phyloP scores from a whole-genome alignment of 2,113 vertebrate species.

The Toxotes chatareus region DNA sequence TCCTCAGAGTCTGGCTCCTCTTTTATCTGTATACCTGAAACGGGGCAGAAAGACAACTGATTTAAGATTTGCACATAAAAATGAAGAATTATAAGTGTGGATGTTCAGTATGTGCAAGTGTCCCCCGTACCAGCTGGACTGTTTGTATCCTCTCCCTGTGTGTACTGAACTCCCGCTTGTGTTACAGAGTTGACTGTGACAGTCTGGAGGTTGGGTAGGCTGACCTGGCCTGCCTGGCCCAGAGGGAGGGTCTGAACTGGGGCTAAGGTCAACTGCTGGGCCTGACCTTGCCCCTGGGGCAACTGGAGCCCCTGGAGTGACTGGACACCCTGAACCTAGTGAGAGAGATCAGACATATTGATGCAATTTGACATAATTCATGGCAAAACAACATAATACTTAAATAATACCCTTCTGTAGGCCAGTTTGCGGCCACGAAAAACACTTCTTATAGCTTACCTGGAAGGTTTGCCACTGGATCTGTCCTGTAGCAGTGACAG shows the following conservation, averaged over 20 bases:
- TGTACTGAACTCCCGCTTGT: slow-evolving; percentile 92
- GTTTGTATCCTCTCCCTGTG: slow-evolving; percentile 78
- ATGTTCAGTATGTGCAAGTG: background rate
- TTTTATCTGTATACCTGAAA: slow-evolving; percentile 96
- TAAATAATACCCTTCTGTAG: background rate
- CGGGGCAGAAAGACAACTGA: background rate
- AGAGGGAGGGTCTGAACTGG: slow-evolving; percentile 97
- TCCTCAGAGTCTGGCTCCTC: slow-evolving; percentile 98
- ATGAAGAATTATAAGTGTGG: background rate
- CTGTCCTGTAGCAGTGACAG: slow-evolving; percentile 96
- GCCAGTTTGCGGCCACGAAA: background rate
- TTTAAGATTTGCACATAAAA: background rate
- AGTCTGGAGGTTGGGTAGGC: slow-evolving; percentile 97
- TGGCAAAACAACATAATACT: background rate
- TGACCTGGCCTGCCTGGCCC: slow-evolving; percentile 92
- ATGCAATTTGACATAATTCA: background rate
- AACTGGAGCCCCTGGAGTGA: slow-evolving; percentile 98
- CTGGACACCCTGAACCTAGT: slow-evolving; percentile 95
- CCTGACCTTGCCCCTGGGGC: slow-evolving; percentile 86
- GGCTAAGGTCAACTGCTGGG: slow-evolving; percentile 95
- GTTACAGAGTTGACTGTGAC: slow-evolving; percentile 97
- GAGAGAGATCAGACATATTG: background rate
- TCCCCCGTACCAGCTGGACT: slow-evolving; percentile 89
- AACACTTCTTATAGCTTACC: slow-evolving; percentile 53
- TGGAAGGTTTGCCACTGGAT: slow-evolving; percentile 99